These are phyloP conservation scores for Lasiurus borealis DNA, from an alignment of 2,113 vertebrate genomes.

Conservation along the genomic window DNA sequence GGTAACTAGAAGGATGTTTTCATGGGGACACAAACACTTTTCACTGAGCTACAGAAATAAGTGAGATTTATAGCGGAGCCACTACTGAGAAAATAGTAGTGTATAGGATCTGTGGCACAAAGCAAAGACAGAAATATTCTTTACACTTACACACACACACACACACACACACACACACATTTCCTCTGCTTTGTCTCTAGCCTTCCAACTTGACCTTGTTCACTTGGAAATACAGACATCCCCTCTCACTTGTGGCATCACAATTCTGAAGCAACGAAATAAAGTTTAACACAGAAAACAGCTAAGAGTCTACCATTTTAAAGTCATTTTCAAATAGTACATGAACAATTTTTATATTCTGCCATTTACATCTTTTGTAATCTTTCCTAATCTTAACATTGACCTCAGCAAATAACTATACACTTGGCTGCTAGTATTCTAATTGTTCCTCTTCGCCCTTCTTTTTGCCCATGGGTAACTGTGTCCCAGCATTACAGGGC, in stretches of 20 bases:
- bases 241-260: neutral
- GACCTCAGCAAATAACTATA: neutral
- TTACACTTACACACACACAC: neutral
- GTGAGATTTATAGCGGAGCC: neutral
- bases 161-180: no score
- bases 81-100: neutral
- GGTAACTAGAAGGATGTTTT: neutral
- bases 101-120: neutral
- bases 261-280: neutral
- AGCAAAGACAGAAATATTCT: neutral
- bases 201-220: neutral
- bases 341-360: conserved; percentile 6
- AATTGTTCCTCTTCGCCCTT: neutral
- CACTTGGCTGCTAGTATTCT: conserved; percentile 33
- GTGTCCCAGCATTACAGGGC: neutral
- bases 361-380: neutral
- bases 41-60: neutral
- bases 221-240: neutral
- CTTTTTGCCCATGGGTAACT: neutral
- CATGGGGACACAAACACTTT: neutral
- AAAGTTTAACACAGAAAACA: neutral
- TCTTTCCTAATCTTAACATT: neutral
- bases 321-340: neutral
- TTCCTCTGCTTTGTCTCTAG: neutral
- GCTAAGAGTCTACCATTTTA: neutral